Base-by-base conservation (phyloP, 2,797 vertebrate genomes). In the Hyperoplus lanceolatus region DNA sequence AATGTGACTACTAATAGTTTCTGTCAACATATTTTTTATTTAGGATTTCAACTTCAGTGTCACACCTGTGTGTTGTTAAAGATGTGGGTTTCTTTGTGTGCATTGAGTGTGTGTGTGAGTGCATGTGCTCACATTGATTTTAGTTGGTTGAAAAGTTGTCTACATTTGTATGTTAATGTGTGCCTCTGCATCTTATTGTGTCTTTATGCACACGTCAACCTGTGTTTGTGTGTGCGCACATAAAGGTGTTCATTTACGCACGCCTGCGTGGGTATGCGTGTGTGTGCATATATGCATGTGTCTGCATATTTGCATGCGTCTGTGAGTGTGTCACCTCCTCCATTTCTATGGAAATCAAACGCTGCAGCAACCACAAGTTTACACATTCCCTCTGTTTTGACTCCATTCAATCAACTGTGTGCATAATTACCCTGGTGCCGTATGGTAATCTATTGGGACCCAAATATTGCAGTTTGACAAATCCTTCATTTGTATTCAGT, bases 401-500 rank as follows among this genome's bases (percentile, higher is more conserved):
- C 93, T 95, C 89, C 91, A 92, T 95, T 94, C 94, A 95, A 94
- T 95, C 94, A 95, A 93, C 93, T 92, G 90, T 92, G 93, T 94
- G 94, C 93, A 94, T 96, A 96, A 96, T 96, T 95, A 96, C 93
- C 91, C 91, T 60, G 80, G 92, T 92, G 93, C 93, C 85, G 88
- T 90, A 93, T 94, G 93, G 84, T 94, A 94, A 94, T 96, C 95
- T 95, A 93, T 83, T 91, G 95, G 94, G 94, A 95, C 93, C 94
- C 93, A 94, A 95, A 94, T 95, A 95, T 95, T 95, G 93, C 93
- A 87, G 90, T 96, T 95, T 94, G 94, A 96, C 95, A 96, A 95
- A 96, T 95, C 94, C 93, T 93, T 95, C 94, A 95, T 96, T 95
- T 96, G 95, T 94, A 95, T 96, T 95, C 95, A 93, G 92, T 90